Conservation (phyloP, 2,797 vertebrate genomes). For the Bufotes viridis region DNA sequence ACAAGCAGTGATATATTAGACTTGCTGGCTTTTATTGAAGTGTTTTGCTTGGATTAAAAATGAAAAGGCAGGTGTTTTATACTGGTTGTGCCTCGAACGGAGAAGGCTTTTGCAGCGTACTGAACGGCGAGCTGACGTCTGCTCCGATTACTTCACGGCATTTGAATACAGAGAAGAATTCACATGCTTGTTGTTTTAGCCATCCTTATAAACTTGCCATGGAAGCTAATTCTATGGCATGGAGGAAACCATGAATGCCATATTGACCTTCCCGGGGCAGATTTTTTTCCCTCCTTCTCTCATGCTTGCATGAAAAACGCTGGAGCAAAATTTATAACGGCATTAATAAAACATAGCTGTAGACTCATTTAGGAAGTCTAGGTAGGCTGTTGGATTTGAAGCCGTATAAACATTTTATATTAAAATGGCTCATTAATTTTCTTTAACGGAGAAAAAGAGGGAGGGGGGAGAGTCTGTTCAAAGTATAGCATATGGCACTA, state of each 20-base stretch:
- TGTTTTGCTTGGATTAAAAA: constrained; percentile 38
- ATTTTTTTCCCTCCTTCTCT: constrained; percentile 23
- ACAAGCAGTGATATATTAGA: constrained; percentile 22
- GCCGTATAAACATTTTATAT: constrained; percentile 73
- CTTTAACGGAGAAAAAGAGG: constrained; percentile 42
- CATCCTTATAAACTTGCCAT: constrained; percentile 28
- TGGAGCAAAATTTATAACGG: constrained; percentile 66
- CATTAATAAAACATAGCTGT: constrained; percentile 68
- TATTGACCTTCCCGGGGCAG: constrained; percentile 32
- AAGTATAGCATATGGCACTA: constrained; percentile 51
- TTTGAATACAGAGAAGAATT: constrained; percentile 43
- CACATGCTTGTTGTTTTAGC: constrained; percentile 26
- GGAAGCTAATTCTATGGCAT: constrained; percentile 33
- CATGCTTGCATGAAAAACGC: constrained; percentile 41
- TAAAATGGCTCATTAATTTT: constrained; percentile 70
- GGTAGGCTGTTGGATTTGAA: constrained; percentile 67
- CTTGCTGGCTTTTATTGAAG: constrained; percentile 10
- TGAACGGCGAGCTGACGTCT: constrained; percentile 12
- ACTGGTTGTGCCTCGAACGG: not conserved
- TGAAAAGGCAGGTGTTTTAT: constrained; percentile 52
- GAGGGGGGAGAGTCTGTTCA: not conserved
- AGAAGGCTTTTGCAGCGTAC: not conserved
- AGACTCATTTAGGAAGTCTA: constrained; percentile 72
- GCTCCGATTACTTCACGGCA: constrained; percentile 13
- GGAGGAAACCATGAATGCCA: constrained; percentile 25